Percentiles rank a stretch among this genome's conserved stretches.
These are phyloP conservation scores for Melieria omissa DNA, from an alignment of 2,888 invertebrate genomes.

Conservation along the genomic window DNA sequence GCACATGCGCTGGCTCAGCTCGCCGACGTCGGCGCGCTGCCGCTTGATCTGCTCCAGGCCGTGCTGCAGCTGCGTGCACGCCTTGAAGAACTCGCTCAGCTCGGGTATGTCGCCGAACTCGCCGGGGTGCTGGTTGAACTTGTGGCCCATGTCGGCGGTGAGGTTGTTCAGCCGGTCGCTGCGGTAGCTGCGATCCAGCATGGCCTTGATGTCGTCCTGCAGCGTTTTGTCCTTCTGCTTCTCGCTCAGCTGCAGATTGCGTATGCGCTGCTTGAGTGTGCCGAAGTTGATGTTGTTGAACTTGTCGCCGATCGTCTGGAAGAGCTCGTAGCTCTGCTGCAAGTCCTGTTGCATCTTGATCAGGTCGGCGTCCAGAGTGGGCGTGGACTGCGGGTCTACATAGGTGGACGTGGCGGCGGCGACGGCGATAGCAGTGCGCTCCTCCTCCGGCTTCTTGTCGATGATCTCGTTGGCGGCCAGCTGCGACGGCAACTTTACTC, in stretches of 20 bases:
- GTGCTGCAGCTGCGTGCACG: constrained; percentile 60
- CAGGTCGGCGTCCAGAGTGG: constrained; percentile 53
- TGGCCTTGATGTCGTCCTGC: constrained; percentile 47
- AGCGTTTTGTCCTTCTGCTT: constrained; percentile 45
- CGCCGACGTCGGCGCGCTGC: constrained; percentile 53
- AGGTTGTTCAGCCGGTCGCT: constrained; percentile 54
- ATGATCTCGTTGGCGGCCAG: neutral
- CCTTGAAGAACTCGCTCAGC: constrained; percentile 58
- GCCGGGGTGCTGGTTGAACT: constrained; percentile 60
- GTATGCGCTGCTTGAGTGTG: constrained; percentile 55
- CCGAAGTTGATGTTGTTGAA: constrained; percentile 60
- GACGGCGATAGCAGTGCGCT: no score
- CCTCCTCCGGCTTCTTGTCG: neutral
- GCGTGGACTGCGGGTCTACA: neutral
- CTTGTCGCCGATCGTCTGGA: constrained; percentile 56
- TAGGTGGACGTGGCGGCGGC: no score
- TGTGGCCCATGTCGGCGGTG: constrained; percentile 52
- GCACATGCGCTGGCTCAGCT: constrained; percentile 53
- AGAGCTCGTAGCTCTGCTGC: constrained; percentile 57
- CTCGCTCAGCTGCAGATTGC: constrained; percentile 54
- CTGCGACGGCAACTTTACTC: neutral
- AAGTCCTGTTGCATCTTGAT: constrained; percentile 57
- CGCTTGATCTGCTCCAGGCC: constrained; percentile 55
- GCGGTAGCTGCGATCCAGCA: constrained; percentile 52
- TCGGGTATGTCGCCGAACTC: constrained; percentile 64